phyloP scores from a whole-genome alignment of 1,140 invertebrate species.

The Ericerus pela region DNA sequence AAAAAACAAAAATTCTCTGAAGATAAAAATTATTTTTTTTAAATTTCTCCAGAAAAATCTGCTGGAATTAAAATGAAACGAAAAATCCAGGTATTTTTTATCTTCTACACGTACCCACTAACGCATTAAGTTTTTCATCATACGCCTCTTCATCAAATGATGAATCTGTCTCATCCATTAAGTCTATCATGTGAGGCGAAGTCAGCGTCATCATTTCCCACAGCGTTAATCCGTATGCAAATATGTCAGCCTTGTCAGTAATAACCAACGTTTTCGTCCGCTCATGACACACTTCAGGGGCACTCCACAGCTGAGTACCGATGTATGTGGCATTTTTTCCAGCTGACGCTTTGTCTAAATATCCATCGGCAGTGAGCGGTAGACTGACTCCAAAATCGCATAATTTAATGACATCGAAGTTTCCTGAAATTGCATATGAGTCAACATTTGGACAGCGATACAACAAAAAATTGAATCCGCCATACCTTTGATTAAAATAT shows the following conservation, averaged over 20 bases:
- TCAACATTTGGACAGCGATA: background rate
- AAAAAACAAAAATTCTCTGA: no score
- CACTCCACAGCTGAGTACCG: conserved; percentile 45
- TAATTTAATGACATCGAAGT: conserved; percentile 58
- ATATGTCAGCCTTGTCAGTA: conserved; percentile 60
- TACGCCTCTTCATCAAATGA: conserved; percentile 8
- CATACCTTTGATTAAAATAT: conserved; percentile 43
- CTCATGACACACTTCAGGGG: conserved; percentile 51
- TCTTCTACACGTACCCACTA: conserved; percentile 9
- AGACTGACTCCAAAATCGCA: conserved; percentile 74
- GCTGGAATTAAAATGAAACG: no score
- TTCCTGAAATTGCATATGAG: conserved; percentile 38
- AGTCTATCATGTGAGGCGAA: conserved; percentile 38
- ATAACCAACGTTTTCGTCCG: conserved; percentile 33
- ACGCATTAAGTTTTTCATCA: conserved; percentile 8
- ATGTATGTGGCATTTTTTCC: conserved; percentile 37
- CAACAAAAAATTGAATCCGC: conserved; percentile 6
- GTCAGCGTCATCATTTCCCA: conserved; percentile 66
- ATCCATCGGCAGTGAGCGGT: conserved; percentile 46
- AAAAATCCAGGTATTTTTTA: no score
- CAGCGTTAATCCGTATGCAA: conserved; percentile 56
- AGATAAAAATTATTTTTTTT: no score
- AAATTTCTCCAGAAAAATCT: no score
- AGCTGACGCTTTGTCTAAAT: conserved; percentile 30
- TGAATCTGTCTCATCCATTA: background rate